Evolutionary conservation across 1,140 invertebrate genomes (phyloP), one percentile per base, ranked within the genome.

Genomic region (Thalassaphorura encarpata): DNA sequence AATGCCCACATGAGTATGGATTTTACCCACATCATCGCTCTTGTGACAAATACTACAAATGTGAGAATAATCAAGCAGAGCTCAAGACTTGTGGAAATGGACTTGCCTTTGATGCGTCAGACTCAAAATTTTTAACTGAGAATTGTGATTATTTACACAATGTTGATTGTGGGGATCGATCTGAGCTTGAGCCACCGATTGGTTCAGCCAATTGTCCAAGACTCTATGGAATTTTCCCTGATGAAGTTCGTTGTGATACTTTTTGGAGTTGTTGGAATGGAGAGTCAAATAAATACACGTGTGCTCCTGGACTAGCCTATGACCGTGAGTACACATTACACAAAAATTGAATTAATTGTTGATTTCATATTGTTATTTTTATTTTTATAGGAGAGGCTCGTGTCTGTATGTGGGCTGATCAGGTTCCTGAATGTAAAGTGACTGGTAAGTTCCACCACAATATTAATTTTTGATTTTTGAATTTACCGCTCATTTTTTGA

Each of bases 201-300:
- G 77, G 81, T 33, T 87, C 89, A 18, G 78, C 86, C 0, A 85
- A 94, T 71, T 95, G 90, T 68, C 68, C 84, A 15, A 78, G 89
- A 46, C 74, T 94, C 42, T 93, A 94, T 72, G 91, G 91, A 68
- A 92, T 94, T 72, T 94, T 94, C 79, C 71, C 88, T 53, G 89
- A 94, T 69, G 19, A 13, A 13, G 11, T 43, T 11, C 6, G 21
- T 13, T 62, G 60, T 46, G 85, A 90, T 70, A 84, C 87, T 1
- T 95, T 94, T 83, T 94, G 89, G 85, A 92, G 90, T 71, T 95
- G 91, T 73, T 93, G 90, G 89, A 91, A 91, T 73, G 91, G 90
- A 36, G 89, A 93, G 72, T 83, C 89, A 8, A 90, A 86, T 66
- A 81, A 85, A 63, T 95, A 94, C 70, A 87, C 92, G 70, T 95